Base-by-base conservation (phyloP, 2,888 invertebrate species). In the Brachypterus glaber region DNA sequence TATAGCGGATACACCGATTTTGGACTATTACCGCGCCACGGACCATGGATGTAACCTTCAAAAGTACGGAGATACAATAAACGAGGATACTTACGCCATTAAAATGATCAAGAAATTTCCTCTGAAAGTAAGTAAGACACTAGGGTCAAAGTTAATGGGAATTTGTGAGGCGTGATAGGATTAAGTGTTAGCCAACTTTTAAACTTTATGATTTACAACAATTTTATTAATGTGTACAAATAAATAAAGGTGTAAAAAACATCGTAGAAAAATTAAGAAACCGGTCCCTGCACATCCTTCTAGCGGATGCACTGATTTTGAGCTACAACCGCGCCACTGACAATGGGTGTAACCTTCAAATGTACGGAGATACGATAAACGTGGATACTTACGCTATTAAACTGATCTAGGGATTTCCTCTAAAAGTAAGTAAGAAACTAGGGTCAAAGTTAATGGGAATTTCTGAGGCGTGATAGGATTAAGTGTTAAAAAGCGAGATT, bases 311-410 rank as follows among this genome's bases (percentile, higher is more conserved):
- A 8, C 88, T 91, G 13, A 82, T 92, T 48, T 68, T 92, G 53
- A 90, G 92, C 68, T 91, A 90, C 65, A 90, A 89, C 59, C 76
- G 89, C 25, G 88, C 85, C 1, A 89, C 86, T 11, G 86, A 91
- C 63, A 84, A 87, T 51, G 86, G 86, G 14, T 92, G 92, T 60
- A 82, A 84, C 54, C 69, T 92, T 34, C 80, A 86, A 55, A 77
- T 83, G 46, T 79, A 89, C 37, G 88, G 87, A 8, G 86, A 89
- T 52, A 77, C 82, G 4, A 82, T 91, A 42, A 83, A 83, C 50
- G 86, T 89, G 59, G 91, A 92, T 57, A 85, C 87, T 0, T 92
- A 91, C 57, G 90, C 89, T 7, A 81, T 92, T 35, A 91, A 85
- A 4, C 81, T 92, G 77, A 77, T 84, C 2, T 88, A 87, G 65